Percentiles rank a stretch among this genome's conserved stretches.
These are phyloP conservation scores for Hipparchia semele DNA, from an alignment of 2,888 invertebrate genomes.

Conservation along the genomic window DNA sequence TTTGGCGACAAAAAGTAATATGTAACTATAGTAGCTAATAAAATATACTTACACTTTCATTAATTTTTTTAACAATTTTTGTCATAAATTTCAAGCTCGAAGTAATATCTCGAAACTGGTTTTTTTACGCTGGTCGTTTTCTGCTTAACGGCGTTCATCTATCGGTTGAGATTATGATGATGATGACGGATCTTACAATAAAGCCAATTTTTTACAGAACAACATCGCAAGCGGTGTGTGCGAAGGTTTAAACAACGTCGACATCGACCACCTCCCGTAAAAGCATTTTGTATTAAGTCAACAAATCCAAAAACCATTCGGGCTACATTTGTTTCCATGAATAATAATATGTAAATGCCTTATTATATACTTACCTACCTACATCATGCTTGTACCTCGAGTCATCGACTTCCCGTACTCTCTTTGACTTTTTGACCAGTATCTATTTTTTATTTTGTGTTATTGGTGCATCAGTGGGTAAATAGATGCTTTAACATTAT, in stretches of 20 bases:
- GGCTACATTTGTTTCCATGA: constrained; percentile 78
- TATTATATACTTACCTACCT: constrained; percentile 50
- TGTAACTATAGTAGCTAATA: too few relatives aligned
- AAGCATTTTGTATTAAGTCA: constrained; percentile 79
- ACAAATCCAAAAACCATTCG: constrained; percentile 78
- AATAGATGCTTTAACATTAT: background rate
- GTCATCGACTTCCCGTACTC: constrained; percentile 18
- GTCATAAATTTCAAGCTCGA: too few relatives aligned
- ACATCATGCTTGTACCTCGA: constrained; percentile 11
- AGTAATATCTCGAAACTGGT: too few relatives aligned
- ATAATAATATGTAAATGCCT: constrained; percentile 77
- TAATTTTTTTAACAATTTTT: too few relatives aligned
- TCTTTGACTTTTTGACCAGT: constrained; percentile 4
- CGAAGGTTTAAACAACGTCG: constrained; percentile 49
- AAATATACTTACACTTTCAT: too few relatives aligned
- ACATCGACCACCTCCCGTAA: constrained; percentile 70
- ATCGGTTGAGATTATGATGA: too few relatives aligned
- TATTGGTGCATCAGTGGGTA: background rate
- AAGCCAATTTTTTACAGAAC: too few relatives aligned
- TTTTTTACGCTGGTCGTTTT: too few relatives aligned
- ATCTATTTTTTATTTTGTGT: background rate
- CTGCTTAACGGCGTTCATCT: too few relatives aligned
- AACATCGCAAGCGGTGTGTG: constrained; percentile 5
- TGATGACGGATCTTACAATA: too few relatives aligned
- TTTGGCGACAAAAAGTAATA: too few relatives aligned